These are phyloP conservation scores for Aptenodytes forsteri DNA, from an alignment of 2,113 vertebrate species.

Conservation along the genomic window DNA sequence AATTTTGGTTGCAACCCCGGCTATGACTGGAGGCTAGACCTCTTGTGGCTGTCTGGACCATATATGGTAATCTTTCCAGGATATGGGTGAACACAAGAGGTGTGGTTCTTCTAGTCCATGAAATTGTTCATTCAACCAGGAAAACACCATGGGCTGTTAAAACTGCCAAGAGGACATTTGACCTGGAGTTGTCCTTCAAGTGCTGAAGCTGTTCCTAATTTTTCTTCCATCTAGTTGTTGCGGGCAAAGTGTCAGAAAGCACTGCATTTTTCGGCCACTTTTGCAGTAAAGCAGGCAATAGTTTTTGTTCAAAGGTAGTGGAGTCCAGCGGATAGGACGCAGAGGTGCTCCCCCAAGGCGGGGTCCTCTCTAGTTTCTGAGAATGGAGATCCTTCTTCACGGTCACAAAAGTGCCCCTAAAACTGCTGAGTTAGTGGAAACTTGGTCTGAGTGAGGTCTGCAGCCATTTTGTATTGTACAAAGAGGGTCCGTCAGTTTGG, in stretches of 20 bases:
- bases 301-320: background rate
- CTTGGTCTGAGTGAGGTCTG: background rate
- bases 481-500: accelerated
- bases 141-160: background rate
- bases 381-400: background rate
- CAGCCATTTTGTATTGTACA: background rate
- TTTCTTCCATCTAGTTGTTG: background rate
- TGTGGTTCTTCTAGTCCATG: background rate
- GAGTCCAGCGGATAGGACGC: background rate
- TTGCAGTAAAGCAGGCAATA: background rate
- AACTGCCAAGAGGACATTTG: background rate
- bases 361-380: background rate
- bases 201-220: background rate
- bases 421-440: background rate
- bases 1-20: constrained; percentile 12
- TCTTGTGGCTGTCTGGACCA: constrained; percentile 51
- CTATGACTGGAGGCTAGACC: background rate
- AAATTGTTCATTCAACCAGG: background rate
- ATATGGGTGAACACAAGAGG: background rate
- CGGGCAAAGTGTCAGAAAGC: background rate
- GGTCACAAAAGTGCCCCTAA: background rate
- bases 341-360: background rate
- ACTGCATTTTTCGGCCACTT: background rate
- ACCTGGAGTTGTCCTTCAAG: background rate
- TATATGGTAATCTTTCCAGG: background rate